These are phyloP conservation scores for Lonchura striata DNA, from an alignment of 2,113 vertebrate genomes.

Conservation along the genomic window DNA sequence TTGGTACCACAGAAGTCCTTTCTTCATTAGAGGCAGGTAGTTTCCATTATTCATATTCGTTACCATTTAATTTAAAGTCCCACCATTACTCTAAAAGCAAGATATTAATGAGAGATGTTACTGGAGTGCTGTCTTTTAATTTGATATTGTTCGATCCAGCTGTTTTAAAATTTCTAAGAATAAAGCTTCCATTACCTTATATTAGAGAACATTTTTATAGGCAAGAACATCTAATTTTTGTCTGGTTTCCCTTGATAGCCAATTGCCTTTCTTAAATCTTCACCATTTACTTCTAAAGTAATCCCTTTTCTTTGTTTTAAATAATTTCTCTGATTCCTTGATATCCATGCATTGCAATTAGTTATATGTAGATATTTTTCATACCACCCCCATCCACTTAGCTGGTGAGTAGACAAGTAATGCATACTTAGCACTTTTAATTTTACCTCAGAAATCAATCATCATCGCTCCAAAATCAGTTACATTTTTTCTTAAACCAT, in stretches of 20 bases:
- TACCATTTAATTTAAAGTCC: constrained; percentile 3
- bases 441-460: constrained; percentile 42
- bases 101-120: constrained; percentile 27
- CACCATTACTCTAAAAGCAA: constrained; percentile 9
- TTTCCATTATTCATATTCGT: neutral
- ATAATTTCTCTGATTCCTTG: constrained; percentile 9
- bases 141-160: constrained; percentile 3
- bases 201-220: neutral
- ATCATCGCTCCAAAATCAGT: neutral
- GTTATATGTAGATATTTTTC: neutral
- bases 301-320: neutral
- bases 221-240: constrained; percentile 11
- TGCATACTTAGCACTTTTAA: constrained; percentile 5
- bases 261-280: constrained; percentile 12
- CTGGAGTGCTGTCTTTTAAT: constrained; percentile 27
- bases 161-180: constrained; percentile 33
- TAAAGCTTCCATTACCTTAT: constrained; percentile 4
- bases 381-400: neutral
- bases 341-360: neutral
- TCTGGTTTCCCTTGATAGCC: neutral
- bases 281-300: neutral
- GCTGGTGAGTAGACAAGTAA: constrained; percentile 6
- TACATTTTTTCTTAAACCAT: constrained; percentile 1
- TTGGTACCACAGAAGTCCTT: neutral
- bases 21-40: constrained; percentile 25